A percentile compares a stretch with the other conserved stretches of the same genome.
phyloP scores from a whole-genome alignment of 2,888 invertebrate species.

The Cheilosia soror region DNA sequence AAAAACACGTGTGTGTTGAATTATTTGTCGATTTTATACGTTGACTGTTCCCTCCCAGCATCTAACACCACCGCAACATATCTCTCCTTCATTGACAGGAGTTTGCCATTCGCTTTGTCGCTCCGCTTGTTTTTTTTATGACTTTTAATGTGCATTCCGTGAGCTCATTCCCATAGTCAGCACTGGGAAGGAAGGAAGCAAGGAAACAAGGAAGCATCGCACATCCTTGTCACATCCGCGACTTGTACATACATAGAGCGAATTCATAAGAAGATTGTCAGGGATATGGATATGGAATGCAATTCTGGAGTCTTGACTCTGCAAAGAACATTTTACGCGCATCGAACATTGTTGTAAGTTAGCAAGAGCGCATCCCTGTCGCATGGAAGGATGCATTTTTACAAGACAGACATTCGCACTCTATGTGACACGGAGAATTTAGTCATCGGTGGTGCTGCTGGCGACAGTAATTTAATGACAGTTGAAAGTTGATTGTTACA shows the following conservation, averaged over 20 bases:
- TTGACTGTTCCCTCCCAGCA: slow-evolving; percentile 16
- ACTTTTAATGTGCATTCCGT: slow-evolving; percentile 74
- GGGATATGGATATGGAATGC: slow-evolving; percentile 55
- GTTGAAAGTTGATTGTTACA: slow-evolving; percentile 74
- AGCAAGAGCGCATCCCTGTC: not conserved
- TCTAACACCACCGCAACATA: slow-evolving; percentile 18
- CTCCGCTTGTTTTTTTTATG: slow-evolving; percentile 56
- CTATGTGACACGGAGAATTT: slow-evolving; percentile 15
- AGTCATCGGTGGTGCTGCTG: slow-evolving; percentile 28
- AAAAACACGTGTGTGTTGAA: slow-evolving; percentile 25
- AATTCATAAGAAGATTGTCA: slow-evolving; percentile 61
- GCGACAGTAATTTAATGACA: slow-evolving; percentile 74
- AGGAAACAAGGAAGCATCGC: slow-evolving; percentile 17
- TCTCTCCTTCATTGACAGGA: slow-evolving; percentile 57
- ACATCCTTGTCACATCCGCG: slow-evolving; percentile 61
- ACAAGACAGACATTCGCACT: slow-evolving; percentile 38
- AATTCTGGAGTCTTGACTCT: slow-evolving; percentile 53
- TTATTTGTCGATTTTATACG: slow-evolving; percentile 59
- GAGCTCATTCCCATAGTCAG: slow-evolving; percentile 65
- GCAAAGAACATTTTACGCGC: slow-evolving; percentile 56
- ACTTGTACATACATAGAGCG: slow-evolving; percentile 22
- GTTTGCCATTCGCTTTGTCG: slow-evolving; percentile 71
- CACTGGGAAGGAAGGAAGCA: slow-evolving; percentile 1
- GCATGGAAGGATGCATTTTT: slow-evolving; percentile 54
- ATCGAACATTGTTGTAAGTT: slow-evolving; percentile 57